These are phyloP conservation scores for Heliconius melpomene DNA, from an alignment of 1,140 invertebrate genomes.

Conservation along the genomic window DNA sequence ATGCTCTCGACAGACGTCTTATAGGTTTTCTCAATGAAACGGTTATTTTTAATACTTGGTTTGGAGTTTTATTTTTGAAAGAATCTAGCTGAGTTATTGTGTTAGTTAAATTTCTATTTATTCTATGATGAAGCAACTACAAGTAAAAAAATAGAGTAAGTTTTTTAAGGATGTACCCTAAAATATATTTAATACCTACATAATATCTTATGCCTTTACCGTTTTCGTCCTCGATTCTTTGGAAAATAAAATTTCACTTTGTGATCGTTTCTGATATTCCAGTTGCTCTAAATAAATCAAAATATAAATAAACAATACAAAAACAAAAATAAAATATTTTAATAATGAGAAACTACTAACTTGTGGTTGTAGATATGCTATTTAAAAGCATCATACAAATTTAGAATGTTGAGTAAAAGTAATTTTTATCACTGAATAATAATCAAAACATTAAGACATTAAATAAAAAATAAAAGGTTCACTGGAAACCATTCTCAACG, in stretches of 20 bases:
- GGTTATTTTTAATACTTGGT: neutral
- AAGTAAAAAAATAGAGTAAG: neutral
- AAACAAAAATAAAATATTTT: neutral
- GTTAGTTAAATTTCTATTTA: neutral
- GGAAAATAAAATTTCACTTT: conserved; percentile 3
- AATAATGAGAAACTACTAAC: neutral
- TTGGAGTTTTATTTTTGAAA: neutral
- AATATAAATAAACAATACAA: neutral
- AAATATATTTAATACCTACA: neutral
- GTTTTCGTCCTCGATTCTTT: neutral
- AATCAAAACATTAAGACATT: neutral
- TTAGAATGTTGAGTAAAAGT: neutral
- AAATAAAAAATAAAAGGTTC: neutral
- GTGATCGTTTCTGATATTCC: neutral
- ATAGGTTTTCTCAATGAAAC: neutral
- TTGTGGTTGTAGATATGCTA: neutral
- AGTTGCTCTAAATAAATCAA: neutral
- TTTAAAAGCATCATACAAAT: neutral
- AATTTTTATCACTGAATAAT: neutral
- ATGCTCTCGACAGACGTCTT: conserved; percentile 29
- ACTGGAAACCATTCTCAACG: neutral
- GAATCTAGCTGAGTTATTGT: neutral
- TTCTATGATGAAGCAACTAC: neutral
- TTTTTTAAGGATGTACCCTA: too few species aligned
- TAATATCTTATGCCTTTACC: neutral